phyloP scores from a whole-genome alignment of 2,888 invertebrate genomes.

The Schizaphis graminum region DNA sequence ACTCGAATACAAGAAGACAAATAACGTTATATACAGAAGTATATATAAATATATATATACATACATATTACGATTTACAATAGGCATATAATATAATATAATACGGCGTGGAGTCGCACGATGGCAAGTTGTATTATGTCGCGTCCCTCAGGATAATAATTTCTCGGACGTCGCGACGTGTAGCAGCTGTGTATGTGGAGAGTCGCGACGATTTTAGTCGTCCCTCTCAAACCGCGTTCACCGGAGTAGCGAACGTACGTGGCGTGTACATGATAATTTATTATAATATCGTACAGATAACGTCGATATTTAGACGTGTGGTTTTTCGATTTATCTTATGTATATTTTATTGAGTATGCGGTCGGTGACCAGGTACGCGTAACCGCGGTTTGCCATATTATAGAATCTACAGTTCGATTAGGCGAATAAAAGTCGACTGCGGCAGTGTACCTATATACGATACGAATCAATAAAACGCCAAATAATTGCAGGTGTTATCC shows the following conservation, averaged over 20 bases:
- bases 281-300: neutral
- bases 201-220: neutral
- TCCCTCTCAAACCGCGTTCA: neutral
- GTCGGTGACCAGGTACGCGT: neutral
- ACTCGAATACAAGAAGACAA: neutral
- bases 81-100: neutral
- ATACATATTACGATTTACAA: neutral
- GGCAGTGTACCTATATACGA: neutral
- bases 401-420: neutral
- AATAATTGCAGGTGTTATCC: no score
- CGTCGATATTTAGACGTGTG: neutral
- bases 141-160: slow-evolving; percentile 2
- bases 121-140: neutral
- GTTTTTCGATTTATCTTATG: neutral
- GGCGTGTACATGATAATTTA: neutral
- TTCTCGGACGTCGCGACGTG: neutral
- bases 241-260: neutral
- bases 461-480: neutral
- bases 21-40: neutral
- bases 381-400: neutral
- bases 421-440: neutral
- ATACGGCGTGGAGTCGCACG: neutral
- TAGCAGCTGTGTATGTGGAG: neutral
- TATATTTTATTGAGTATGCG: neutral
- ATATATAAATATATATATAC: neutral